Conservation (phyloP, 2,888 invertebrate genomes). For the Aelia acuminata region DNA sequence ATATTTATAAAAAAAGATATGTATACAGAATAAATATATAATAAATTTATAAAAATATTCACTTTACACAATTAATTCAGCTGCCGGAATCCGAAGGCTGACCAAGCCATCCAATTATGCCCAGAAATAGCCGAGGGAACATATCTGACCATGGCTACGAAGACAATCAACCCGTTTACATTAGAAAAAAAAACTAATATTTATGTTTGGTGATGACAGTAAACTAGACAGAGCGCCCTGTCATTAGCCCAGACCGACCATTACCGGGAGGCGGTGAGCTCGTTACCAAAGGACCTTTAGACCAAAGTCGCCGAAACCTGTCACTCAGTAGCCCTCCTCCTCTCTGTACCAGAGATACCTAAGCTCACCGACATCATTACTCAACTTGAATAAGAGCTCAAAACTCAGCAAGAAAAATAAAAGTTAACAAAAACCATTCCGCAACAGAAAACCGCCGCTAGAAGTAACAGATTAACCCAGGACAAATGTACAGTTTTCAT, state of each 20-base stretch:
- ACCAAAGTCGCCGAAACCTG: constrained; percentile 18
- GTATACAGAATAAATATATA: too few relatives aligned
- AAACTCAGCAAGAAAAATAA: not conserved
- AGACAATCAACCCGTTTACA: constrained; percentile 54
- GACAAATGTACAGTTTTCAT: too few relatives aligned
- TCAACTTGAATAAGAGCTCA: not conserved
- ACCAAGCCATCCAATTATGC: not conserved
- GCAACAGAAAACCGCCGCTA: not conserved
- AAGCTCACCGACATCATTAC: not conserved
- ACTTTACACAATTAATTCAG: not conserved
- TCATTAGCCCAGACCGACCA: constrained; percentile 40
- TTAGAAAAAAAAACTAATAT: constrained; percentile 62
- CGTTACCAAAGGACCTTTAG: not conserved
- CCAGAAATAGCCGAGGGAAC: not conserved
- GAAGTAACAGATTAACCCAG: too few relatives aligned
- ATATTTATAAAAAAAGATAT: too few relatives aligned
- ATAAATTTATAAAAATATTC: not conserved
- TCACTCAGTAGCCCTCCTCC: not conserved
- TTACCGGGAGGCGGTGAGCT: not conserved
- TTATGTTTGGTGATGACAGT: constrained; percentile 59
- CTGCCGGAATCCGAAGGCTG: not conserved
- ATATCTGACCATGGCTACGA: not conserved
- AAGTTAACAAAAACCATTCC: not conserved
- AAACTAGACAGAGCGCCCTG: constrained; percentile 46
- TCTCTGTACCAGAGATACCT: not conserved